Evolutionary conservation across 2,797 vertebrate genomes (phyloP).

Genomic region (Halcyon chelicuti): DNA sequence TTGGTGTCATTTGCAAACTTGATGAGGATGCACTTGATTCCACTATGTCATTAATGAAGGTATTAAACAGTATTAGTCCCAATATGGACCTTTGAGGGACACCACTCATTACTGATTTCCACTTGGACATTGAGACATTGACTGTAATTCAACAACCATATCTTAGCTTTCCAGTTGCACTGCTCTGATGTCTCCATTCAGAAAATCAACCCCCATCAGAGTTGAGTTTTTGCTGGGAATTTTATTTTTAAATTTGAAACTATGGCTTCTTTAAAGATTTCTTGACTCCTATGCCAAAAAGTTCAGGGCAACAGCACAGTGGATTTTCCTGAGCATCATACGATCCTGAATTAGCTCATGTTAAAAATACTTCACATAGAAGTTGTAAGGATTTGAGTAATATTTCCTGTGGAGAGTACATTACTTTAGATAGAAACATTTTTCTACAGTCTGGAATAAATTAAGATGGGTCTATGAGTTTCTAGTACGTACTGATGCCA

Average conservation of each 20-base stretch:
- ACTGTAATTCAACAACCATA: not conserved
- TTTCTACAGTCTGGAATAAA: not conserved
- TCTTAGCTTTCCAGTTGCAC: not conserved
- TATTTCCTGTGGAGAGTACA: conserved; percentile 3
- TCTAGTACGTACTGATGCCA: not conserved
- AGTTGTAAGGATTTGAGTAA: not conserved
- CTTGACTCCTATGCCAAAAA: not conserved
- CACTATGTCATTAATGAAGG: not conserved
- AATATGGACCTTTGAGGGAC: not conserved
- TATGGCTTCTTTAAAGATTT: not conserved
- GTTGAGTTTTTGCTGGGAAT: accelerated
- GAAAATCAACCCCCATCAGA: not conserved
- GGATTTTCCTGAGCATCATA: not conserved
- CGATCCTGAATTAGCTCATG: not conserved
- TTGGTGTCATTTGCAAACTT: not conserved
- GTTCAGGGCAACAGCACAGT: not conserved
- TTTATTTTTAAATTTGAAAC: not conserved
- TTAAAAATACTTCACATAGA: conserved; percentile 1
- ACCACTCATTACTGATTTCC: not conserved
- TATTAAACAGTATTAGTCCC: not conserved
- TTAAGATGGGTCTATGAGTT: not conserved
- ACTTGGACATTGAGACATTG: not conserved
- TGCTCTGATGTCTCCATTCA: not conserved
- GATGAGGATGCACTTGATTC: not conserved
- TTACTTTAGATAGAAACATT: not conserved